These are phyloP conservation scores for Tiliacea citrago DNA, from an alignment of 2,888 invertebrate genomes.

Conservation along the genomic window DNA sequence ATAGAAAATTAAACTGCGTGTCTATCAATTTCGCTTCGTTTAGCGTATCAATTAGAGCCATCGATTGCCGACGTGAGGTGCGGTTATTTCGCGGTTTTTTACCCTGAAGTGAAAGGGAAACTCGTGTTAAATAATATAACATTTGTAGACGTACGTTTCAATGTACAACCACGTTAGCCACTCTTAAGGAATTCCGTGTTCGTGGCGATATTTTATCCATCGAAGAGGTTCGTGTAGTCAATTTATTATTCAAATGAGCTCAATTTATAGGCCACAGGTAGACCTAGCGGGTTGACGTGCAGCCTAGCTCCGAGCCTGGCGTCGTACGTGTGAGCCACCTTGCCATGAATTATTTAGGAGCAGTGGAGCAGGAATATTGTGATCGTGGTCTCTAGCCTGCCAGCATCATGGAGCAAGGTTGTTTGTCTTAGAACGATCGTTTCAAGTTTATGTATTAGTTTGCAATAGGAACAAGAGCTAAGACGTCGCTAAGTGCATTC, in stretches of 20 bases:
- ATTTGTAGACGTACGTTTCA: constrained; percentile 42
- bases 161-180: constrained; percentile 8
- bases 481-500: constrained; percentile 48
- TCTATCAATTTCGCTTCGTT: constrained; percentile 71
- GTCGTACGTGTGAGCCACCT: constrained; percentile 64
- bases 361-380: constrained; percentile 74
- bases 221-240: constrained; percentile 43
- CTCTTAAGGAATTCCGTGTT: constrained; percentile 46
- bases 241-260: constrained; percentile 69
- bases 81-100: constrained; percentile 51
- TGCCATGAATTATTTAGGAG: constrained; percentile 77
- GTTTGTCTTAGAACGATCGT: constrained; percentile 35
- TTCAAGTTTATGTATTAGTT: constrained; percentile 61
- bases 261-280: constrained; percentile 68
- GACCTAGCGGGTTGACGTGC: constrained; percentile 58
- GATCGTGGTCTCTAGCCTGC: constrained; percentile 65
- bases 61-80: constrained; percentile 64
- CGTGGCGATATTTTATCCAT: constrained; percentile 41
- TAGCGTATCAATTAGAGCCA: constrained; percentile 70
- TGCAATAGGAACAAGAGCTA: constrained; percentile 41
- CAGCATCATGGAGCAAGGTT: constrained; percentile 54
- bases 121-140: constrained; percentile 49
- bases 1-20: constrained; percentile 74
- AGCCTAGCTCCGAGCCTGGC: constrained; percentile 66
- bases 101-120: constrained; percentile 65